phyloP scores from a whole-genome alignment of 2,888 invertebrate species.

The Ophion ellenae region DNA sequence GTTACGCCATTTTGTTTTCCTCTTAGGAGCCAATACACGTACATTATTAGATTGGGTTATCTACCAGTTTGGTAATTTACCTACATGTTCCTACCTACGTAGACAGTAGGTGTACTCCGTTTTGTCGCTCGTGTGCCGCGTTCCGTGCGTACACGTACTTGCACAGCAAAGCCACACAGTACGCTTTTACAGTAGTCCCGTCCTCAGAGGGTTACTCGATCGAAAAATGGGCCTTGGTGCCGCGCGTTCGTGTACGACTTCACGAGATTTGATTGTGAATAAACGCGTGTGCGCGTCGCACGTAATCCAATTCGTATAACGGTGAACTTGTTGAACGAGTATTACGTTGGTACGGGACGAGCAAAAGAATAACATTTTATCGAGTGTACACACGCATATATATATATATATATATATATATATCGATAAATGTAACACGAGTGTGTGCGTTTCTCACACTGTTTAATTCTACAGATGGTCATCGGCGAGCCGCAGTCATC shows the following conservation, averaged over 20 bases:
- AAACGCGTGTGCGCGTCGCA: conserved; percentile 56
- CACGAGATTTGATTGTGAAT: conserved; percentile 68
- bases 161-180: neutral
- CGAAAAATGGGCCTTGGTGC: conserved; percentile 76
- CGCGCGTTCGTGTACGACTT: conserved; percentile 71
- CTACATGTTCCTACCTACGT: conserved; percentile 44
- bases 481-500: conserved; percentile 72
- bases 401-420: conserved; percentile 9
- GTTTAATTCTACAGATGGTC: conserved; percentile 77
- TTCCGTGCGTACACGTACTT: conserved; percentile 44
- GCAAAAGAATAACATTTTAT: conserved; percentile 18
- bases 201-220: conserved; percentile 64
- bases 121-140: conserved; percentile 10
- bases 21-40: neutral
- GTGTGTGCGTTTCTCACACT: conserved; percentile 43
- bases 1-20: conserved; percentile 24
- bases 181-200: conserved; percentile 15
- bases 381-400: neutral
- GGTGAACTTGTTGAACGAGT: conserved; percentile 26
- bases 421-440: conserved; percentile 29
- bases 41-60: conserved; percentile 19
- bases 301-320: conserved; percentile 45
- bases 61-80: conserved; percentile 38
- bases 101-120: conserved; percentile 7
- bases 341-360: conserved; percentile 52